phyloP scores from a whole-genome alignment of 2,888 invertebrate genomes.

The Odontocerum albicorne region DNA sequence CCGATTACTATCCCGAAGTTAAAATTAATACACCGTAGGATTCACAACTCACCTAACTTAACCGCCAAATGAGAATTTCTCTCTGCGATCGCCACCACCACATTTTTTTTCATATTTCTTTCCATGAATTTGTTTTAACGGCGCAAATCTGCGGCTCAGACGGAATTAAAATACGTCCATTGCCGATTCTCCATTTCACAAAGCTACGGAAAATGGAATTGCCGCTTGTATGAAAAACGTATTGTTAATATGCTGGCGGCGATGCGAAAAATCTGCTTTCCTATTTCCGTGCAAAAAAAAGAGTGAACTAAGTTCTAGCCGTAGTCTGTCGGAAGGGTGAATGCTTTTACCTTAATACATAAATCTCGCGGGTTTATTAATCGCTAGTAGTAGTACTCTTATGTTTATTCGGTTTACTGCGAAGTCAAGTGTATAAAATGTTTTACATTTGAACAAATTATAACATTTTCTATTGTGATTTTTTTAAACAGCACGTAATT shows the following conservation, averaged over 20 bases:
- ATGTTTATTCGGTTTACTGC: too few species aligned
- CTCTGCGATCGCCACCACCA: conserved; percentile 8
- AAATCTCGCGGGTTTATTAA: too few species aligned
- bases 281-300: conserved; percentile 10
- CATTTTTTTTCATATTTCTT: conserved; percentile 10
- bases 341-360: too few species aligned
- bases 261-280: conserved; percentile 22
- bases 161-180: conserved; percentile 26
- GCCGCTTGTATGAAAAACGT: conserved; percentile 29
- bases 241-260: conserved; percentile 24
- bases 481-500: too few species aligned
- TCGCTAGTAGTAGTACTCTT: too few species aligned
- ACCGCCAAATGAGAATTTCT: conserved; percentile 23
- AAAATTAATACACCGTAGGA: conserved; percentile 22
- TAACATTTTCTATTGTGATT: too few species aligned
- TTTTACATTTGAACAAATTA: too few species aligned
- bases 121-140: conserved; percentile 25
- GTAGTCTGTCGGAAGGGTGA: conserved; percentile 14
- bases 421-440: too few species aligned
- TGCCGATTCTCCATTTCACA: conserved; percentile 21
- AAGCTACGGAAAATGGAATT: conserved; percentile 28
- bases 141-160: conserved; percentile 27
- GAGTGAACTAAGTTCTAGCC: conserved; percentile 16
- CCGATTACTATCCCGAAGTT: conserved; percentile 29
- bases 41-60: conserved; percentile 21